Evolutionary conservation across 2,888 invertebrate species (phyloP).

Genomic region (Aphidoletes aphidimyza): DNA sequence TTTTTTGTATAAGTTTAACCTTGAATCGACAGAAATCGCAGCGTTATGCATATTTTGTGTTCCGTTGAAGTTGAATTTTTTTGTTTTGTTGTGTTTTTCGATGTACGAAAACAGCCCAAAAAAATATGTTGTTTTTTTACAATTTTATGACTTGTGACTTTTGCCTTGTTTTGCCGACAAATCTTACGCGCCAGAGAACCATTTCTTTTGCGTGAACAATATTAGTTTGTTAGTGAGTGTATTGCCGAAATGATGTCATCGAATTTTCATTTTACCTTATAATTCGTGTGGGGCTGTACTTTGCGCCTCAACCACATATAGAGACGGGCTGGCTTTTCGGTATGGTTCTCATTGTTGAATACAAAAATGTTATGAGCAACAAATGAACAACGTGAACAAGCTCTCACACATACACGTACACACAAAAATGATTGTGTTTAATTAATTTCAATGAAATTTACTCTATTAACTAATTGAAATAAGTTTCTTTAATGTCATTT

Average conservation of each 20-base stretch:
- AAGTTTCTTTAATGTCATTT: constrained; percentile 43
- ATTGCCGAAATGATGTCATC: constrained; percentile 3
- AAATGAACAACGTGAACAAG: constrained; percentile 30
- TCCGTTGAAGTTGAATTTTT: neutral
- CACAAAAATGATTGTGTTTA: constrained; percentile 46
- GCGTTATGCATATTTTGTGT: constrained; percentile 2
- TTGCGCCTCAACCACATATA: neutral
- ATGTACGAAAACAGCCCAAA: no score
- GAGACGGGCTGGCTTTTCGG: neutral
- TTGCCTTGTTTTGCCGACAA: no score
- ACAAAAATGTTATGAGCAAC: neutral
- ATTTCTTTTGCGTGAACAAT: neutral
- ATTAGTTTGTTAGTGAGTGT: neutral
- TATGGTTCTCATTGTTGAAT: neutral
- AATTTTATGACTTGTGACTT: no score
- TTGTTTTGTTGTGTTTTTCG: neutral
- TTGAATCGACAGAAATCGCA: neutral
- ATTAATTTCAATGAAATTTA: constrained; percentile 52
- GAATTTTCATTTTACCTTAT: constrained; percentile 20
- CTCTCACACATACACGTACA: no score
- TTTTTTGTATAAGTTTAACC: constrained; percentile 13
- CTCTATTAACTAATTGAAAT: constrained; percentile 53
- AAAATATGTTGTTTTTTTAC: no score
- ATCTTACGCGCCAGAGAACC: neutral
- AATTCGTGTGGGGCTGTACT: neutral